These are phyloP conservation scores for Diabrotica undecimpunctata DNA, from an alignment of 1,140 invertebrate species.

Conservation along the genomic window DNA sequence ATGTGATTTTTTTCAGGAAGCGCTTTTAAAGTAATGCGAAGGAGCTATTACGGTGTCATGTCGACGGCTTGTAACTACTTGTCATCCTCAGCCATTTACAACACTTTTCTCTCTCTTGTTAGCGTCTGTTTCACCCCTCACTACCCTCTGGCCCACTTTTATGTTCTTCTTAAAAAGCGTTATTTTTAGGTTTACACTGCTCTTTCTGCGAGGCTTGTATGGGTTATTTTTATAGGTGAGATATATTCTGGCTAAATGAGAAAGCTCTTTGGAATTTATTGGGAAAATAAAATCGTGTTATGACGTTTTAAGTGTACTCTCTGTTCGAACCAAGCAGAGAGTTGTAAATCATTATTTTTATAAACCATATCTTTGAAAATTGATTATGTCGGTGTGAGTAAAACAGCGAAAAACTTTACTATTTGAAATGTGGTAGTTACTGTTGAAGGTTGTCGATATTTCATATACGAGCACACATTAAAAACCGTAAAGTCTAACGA, in stretches of 20 bases:
- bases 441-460: too few relatives aligned
- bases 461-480: too few relatives aligned
- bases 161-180: slow-evolving; percentile 13
- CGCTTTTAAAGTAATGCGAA: slow-evolving; percentile 29
- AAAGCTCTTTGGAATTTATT: background rate
- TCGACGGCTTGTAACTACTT: slow-evolving; percentile 33
- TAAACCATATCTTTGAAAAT: too few relatives aligned
- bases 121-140: slow-evolving; percentile 1
- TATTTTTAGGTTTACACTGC: slow-evolving; percentile 18
- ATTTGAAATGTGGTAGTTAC: too few relatives aligned
- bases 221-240: background rate
- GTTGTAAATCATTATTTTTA: too few relatives aligned
- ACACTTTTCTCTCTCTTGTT: slow-evolving; percentile 7
- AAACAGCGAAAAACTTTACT: too few relatives aligned
- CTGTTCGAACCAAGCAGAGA: too few relatives aligned
- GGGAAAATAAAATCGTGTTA: background rate
- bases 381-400: too few relatives aligned
- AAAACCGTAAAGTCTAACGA: too few relatives aligned
- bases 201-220: background rate
- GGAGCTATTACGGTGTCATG: slow-evolving; percentile 35
- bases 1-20: slow-evolving; percentile 31
- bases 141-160: background rate
- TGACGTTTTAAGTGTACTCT: background rate
- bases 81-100: slow-evolving; percentile 32
- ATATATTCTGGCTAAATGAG: background rate